Base-by-base conservation (phyloP, 1,140 invertebrate genomes). In the Drosophila ogumai region DNA sequence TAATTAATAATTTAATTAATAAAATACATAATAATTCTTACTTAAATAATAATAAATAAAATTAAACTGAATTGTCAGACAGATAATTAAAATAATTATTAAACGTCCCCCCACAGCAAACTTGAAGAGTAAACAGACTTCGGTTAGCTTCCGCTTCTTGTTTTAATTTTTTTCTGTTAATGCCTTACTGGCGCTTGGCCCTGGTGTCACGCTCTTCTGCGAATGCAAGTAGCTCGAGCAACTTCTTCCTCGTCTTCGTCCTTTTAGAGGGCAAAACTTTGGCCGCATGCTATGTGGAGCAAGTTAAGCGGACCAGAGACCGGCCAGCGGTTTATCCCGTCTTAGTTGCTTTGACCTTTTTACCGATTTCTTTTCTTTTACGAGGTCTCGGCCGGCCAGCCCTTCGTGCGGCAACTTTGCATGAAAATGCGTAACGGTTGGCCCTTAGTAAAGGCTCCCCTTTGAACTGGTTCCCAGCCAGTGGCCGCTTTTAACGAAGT, bases 341-440 rank as follows among this genome's bases (percentile, higher is more conserved):
- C 81, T 81, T 78, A 84, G 85, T 90, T 78, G 73, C 72, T 86
- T 79, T 90, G 85, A 90, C 84, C 85, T 85, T 88, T 81, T 84
- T 46, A 22, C n/a, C 25, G 49, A 43, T 60, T 52, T 36, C 34
- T 15, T 66, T 36, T 46, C 25, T 43, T 50, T 75, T 34, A 38
- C 25, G 15, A 25, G 44, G 43, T 22, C 38, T 6, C n/a, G 15
- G 15, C 12, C 50, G 15, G 59, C 12, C 50, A 12, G 59, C 50
- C 36, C 9, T 59, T 19, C 22, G 34, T 79, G 63, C 52, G 58
- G 66, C 52, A 80, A 75, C 50, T 87, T 85, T 74, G 67, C 59
- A 78, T 78, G 81, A 52, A 71, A 72, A 79, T 67, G 38, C 60
- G 49, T 77, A 76, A 43, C 59, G 49, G 63, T 13, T 40, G 17